Base-by-base conservation (phyloP, 2,888 invertebrate species). In the Sisyra nigra region DNA sequence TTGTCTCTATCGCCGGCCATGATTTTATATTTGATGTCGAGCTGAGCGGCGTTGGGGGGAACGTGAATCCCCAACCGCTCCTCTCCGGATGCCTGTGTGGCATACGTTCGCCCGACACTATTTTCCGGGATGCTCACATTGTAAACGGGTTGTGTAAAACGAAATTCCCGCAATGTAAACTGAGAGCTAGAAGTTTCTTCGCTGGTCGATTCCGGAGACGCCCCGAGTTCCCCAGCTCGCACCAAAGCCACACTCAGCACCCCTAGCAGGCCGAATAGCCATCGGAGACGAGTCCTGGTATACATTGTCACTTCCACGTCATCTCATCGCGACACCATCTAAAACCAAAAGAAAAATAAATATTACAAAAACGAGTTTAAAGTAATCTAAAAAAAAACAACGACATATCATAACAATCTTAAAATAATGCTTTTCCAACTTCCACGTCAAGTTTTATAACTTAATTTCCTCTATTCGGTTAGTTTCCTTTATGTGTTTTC, bases 111-210 rank as follows among this genome's bases (percentile, higher is more conserved):
- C 47, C 87, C 86, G 46, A 86, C 72, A 53, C 87, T 87, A 68
- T 94, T 93, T 65, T 97, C 97, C 45, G 85, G 80, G 55, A 94
- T 83, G 59, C 80, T 82, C 55, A 85, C 83, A 71, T 92, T 91
- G 73, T 92, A 94, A 17, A 72, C 60, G 32, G 71, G 60, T 53
- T 72, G 70, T 11, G 80, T 74, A 66, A 94, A 93, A 50, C 68
- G 71, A 59, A 86, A 76, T 47, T 67, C 64, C 9, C 51, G 50
- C 29, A 43, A 39, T 19, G 34, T 37, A 17, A 42, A 39, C 10
- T 15, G 17, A 13, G 11, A 11, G 19, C 31, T 35, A 17, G 18
- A 13, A 44, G 46, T 45, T 40, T 47, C 46, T 37, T 48, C 49
- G 17, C 40, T 31, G 34, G 48, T 46, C 6, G 44, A 40, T 4